Percentiles rank a stretch among this genome's conserved stretches.
These are phyloP conservation scores for Dicrurus megarhynchus DNA, from an alignment of 2,113 vertebrate genomes.

Conservation along the genomic window DNA sequence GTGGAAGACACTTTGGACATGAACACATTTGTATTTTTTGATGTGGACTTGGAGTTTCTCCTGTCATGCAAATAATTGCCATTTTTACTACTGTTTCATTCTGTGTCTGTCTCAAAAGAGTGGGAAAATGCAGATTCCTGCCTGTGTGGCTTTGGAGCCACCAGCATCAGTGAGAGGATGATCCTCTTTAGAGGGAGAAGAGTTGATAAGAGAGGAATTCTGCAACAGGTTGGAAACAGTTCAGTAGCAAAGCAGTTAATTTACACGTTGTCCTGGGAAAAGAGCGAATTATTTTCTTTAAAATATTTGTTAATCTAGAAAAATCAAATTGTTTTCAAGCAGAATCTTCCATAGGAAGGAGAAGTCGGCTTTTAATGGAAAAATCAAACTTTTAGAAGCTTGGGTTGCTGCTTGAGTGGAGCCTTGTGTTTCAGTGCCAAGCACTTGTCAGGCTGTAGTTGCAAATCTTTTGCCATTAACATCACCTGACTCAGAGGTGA, in stretches of 20 bases:
- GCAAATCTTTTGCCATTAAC: neutral
- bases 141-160: neutral
- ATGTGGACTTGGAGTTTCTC: neutral
- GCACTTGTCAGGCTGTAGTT: fast-evolving
- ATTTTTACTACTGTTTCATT: neutral
- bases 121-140: neutral
- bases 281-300: neutral
- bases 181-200: neutral
- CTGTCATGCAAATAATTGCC: neutral
- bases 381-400: neutral
- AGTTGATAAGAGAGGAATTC: neutral
- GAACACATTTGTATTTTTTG: fast-evolving
- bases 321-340: neutral
- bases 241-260: neutral
- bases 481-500: neutral
- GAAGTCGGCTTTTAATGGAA: neutral
- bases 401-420: neutral
- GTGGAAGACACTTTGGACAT: neutral
- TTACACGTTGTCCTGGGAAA: neutral
- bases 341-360: neutral
- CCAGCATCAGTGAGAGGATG: neutral
- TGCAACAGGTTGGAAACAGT: fast-evolving
- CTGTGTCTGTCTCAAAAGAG: fast-evolving
- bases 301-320: neutral
- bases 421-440: neutral